Evolutionary conservation across 2,888 invertebrate species (phyloP).

Genomic region (Metacarcinus magister): DNA sequence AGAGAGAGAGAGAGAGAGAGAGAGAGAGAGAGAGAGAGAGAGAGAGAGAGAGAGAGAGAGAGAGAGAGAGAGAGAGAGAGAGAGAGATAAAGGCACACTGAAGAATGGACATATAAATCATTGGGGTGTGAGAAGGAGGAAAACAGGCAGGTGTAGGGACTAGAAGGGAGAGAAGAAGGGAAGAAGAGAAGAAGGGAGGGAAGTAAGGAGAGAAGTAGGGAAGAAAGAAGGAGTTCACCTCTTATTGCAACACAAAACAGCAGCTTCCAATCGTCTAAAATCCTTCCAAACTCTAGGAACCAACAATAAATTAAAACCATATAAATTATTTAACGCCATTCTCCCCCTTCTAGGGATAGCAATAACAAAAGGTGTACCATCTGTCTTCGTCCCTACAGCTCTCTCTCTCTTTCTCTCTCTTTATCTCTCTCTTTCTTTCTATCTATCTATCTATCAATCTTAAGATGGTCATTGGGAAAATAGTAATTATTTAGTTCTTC

Average conservation of each 20-base stretch:
- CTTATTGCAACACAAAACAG: background rate
- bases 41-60: conserved; percentile 21
- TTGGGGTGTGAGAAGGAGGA: background rate
- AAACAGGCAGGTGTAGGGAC: background rate
- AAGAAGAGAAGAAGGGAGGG: background rate
- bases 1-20: conserved; percentile 22
- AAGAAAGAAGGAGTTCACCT: background rate
- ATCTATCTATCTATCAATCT: background rate
- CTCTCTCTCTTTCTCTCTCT: background rate
- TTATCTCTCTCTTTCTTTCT: background rate
- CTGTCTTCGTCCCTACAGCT: background rate
- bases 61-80: conserved; percentile 10
- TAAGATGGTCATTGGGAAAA: too few relatives aligned
- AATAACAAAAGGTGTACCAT: conserved; percentile 3
- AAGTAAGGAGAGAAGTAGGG: too few relatives aligned
- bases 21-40: conserved; percentile 26
- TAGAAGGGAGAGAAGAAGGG: background rate
- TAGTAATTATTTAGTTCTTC: too few relatives aligned
- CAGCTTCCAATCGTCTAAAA: background rate
- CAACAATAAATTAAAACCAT: background rate
- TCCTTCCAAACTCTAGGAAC: background rate
- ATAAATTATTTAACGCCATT: background rate
- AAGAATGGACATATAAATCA: background rate
- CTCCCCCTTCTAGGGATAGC: background rate
- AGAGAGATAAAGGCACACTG: background rate